Evolutionary conservation across 2,888 invertebrate genomes (phyloP).

Genomic region (Subacronicta megacephala): DNA sequence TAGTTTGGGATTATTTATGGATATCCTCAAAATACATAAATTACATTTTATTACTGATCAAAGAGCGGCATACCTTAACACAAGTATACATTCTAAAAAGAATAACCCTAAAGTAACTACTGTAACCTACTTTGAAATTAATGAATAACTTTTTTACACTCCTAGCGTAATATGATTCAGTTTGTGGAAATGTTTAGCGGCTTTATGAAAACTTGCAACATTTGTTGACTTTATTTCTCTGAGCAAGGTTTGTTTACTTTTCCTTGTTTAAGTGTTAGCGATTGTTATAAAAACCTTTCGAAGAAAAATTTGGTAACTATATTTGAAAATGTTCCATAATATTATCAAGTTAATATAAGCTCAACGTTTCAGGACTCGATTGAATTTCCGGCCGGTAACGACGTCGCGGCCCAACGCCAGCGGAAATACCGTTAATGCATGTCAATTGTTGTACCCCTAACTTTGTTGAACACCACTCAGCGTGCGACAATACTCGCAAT

Average conservation of each 20-base stretch:
- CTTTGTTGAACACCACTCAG: constrained; percentile 64
- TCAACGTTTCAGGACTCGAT: constrained; percentile 75
- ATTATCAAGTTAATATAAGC: constrained; percentile 54
- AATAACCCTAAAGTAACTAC: too few relatives aligned
- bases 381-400: constrained; percentile 87
- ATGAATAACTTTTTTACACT: too few relatives aligned
- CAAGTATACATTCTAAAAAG: too few relatives aligned
- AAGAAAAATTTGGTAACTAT: background rate
- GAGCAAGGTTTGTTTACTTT: background rate
- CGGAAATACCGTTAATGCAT: constrained; percentile 88
- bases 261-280: background rate
- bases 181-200: too few relatives aligned
- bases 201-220: too few relatives aligned
- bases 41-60: too few relatives aligned
- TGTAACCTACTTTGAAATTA: too few relatives aligned
- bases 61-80: too few relatives aligned
- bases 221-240: background rate
- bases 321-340: constrained; percentile 22
- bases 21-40: too few relatives aligned
- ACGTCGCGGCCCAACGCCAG: constrained; percentile 76
- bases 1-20: too few relatives aligned
- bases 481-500: constrained; percentile 16
- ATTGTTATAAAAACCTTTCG: background rate
- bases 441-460: constrained; percentile 85
- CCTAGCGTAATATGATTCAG: too few relatives aligned